phyloP scores from a whole-genome alignment of 2,888 invertebrate genomes.

The Calameuta filiformis region DNA sequence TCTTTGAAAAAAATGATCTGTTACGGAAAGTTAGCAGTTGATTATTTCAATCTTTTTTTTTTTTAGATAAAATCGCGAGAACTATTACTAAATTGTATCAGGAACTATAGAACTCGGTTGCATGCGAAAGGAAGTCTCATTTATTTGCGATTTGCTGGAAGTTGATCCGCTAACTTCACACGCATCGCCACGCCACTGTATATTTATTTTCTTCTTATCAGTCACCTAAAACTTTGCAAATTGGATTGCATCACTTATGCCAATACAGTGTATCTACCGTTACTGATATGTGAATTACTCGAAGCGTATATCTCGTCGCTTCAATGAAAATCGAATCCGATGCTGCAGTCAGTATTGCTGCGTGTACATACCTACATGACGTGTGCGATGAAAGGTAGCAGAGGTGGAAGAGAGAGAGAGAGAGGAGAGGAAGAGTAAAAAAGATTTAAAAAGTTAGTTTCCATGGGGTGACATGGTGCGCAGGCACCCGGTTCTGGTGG shows the following conservation, averaged over 20 bases:
- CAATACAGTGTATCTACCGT: not conserved
- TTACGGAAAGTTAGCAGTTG: too few relatives aligned
- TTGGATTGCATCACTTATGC: not conserved
- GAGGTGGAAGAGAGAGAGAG: not conserved
- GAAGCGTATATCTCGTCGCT: not conserved
- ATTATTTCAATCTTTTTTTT: too few relatives aligned
- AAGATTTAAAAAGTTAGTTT: not conserved
- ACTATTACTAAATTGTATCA: too few relatives aligned
- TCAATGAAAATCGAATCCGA: not conserved
- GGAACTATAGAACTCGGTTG: too few relatives aligned
- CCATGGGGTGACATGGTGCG: not conserved
- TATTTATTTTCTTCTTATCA: not conserved
- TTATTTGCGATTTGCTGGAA: too few relatives aligned
- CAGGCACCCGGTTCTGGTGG: conserved; percentile 10
- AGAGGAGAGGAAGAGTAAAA: not conserved
- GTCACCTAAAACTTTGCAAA: not conserved
- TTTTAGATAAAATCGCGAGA: too few relatives aligned
- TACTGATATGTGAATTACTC: not conserved
- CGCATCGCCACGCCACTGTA: too few relatives aligned
- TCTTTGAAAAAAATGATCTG: too few relatives aligned
- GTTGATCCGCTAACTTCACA: too few relatives aligned
- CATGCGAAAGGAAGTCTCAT: too few relatives aligned
- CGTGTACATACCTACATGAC: not conserved
- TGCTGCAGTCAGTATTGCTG: not conserved
- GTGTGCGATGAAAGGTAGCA: not conserved